Evolutionary conservation across 2,113 vertebrate species (phyloP).

Genomic region (Salvelinus fontinalis): DNA sequence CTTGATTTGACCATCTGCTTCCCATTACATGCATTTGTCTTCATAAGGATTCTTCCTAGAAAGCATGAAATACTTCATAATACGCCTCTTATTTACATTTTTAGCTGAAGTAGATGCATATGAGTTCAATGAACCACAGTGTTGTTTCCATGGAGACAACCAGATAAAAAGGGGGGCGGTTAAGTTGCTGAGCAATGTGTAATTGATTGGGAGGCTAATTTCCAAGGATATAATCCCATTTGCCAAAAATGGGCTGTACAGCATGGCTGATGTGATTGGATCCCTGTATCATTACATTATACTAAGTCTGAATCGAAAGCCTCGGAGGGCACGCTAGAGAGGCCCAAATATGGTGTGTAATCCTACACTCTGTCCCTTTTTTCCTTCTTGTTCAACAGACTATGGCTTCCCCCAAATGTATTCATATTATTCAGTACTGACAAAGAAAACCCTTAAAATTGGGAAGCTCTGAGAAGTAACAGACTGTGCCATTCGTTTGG

Average conservation of each 20-base stretch:
- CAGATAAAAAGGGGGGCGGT: background rate
- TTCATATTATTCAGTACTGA: too few species aligned
- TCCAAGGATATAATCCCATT: slow-evolving; percentile 10
- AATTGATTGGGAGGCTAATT: background rate
- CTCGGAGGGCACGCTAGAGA: background rate
- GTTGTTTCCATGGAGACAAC: slow-evolving; percentile 14
- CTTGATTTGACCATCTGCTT: too few species aligned
- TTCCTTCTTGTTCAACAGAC: too few species aligned
- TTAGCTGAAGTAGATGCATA: background rate
- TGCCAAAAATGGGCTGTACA: background rate
- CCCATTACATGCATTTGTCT: background rate
- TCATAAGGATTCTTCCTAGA: background rate
- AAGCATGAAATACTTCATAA: background rate
- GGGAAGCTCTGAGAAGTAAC: too few species aligned
- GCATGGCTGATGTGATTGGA: background rate
- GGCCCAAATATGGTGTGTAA: too few species aligned
- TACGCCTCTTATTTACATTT: background rate
- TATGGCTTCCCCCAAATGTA: too few species aligned
- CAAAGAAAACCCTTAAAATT: too few species aligned
- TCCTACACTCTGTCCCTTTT: too few species aligned
- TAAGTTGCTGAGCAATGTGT: background rate
- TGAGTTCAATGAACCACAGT: background rate
- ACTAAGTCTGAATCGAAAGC: background rate
- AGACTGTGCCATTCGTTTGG: too few species aligned
- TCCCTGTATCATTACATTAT: background rate